phyloP scores from a whole-genome alignment of 1,140 invertebrate genomes.

The Marisa cornuarietis region DNA sequence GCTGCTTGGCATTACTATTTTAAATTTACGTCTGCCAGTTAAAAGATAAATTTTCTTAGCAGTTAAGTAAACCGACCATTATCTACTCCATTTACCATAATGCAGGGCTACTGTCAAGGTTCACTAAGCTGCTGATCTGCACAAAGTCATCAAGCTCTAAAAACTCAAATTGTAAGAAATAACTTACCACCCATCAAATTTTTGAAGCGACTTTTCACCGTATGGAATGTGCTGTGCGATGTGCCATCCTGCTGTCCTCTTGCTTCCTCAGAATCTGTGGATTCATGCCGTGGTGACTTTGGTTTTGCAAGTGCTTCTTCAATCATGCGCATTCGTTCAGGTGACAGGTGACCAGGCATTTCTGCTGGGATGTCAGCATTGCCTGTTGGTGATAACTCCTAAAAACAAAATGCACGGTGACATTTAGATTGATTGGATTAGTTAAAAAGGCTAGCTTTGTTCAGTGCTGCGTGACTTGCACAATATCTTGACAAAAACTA shows the following conservation, averaged over 20 bases:
- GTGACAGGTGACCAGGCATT: slow-evolving; percentile 26
- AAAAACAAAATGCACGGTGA: not conserved
- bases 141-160: no score
- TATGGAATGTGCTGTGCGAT: slow-evolving; percentile 43
- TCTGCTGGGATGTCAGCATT: not conserved
- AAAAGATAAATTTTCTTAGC: no score
- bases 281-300: not conserved
- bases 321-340: slow-evolving; percentile 30
- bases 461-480: no score
- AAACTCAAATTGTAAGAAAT: not conserved
- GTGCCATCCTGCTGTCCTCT: not conserved
- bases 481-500: no score
- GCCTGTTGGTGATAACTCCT: slow-evolving; percentile 10
- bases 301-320: slow-evolving; percentile 32
- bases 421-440: not conserved
- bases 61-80: no score
- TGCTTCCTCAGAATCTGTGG: not conserved
- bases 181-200: slow-evolving; percentile 44
- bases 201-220: slow-evolving; percentile 37
- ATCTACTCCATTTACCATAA: no score
- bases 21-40: no score
- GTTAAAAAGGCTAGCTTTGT: no score
- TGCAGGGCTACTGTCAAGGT: no score
- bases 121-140: no score
- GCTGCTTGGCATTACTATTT: no score